Evolutionary conservation across 1,140 invertebrate genomes (phyloP).

Genomic region (Trialeurodes vaporariorum): DNA sequence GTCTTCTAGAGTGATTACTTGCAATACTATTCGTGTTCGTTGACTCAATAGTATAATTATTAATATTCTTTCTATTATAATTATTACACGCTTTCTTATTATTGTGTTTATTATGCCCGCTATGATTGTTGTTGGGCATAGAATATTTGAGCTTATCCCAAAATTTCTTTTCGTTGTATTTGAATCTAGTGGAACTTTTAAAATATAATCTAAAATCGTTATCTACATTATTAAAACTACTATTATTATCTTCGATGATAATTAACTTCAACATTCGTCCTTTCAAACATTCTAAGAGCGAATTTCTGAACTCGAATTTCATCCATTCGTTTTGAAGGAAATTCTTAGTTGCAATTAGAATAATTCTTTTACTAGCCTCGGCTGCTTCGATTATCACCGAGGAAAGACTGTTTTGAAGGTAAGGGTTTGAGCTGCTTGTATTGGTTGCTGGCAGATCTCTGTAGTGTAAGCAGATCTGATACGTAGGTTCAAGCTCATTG

Average conservation of each 20-base stretch:
- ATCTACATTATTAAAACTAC: conserved; percentile 67
- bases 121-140: conserved; percentile 52
- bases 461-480: conserved; percentile 78
- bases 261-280: conserved; percentile 72
- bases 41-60: conserved; percentile 60
- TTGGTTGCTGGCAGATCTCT: conserved; percentile 58
- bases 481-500: conserved; percentile 63
- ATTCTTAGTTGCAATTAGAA: conserved; percentile 68
- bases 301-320: conserved; percentile 67
- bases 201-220: conserved; percentile 77
- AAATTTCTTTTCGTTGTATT: conserved; percentile 80
- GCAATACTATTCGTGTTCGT: conserved; percentile 36
- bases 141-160: conserved; percentile 83
- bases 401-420: conserved; percentile 48
- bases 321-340: conserved; percentile 80
- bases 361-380: conserved; percentile 65
- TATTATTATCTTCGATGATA: conserved; percentile 66
- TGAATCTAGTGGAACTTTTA: conserved; percentile 66
- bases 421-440: conserved; percentile 38
- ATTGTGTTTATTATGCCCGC: conserved; percentile 27
- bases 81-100: conserved; percentile 38
- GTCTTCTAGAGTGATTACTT: conserved; percentile 33
- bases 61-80: conserved; percentile 53
- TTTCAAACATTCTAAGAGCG: conserved; percentile 73
- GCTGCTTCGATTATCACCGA: conserved; percentile 72